phyloP scores from a whole-genome alignment of 2,113 vertebrate species.

The Furnarius figulus region DNA sequence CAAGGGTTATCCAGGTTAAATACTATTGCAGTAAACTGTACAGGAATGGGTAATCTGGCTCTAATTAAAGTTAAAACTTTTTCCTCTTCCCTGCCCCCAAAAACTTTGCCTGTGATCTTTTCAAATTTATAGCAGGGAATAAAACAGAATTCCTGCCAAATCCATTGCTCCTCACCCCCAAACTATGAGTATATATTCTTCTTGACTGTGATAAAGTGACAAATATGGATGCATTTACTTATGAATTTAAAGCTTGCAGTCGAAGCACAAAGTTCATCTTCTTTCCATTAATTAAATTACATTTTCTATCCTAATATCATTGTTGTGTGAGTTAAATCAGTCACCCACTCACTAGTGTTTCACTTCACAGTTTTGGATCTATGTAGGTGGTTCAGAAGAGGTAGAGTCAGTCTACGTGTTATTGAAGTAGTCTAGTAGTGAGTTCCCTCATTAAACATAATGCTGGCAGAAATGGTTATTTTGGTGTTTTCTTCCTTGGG shows the following conservation, averaged over 20 bases:
- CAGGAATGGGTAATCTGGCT: constrained; percentile 26
- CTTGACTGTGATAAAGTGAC: background rate
- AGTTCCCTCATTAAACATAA: background rate
- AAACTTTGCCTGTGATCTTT: constrained; percentile 39
- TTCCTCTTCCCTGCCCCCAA: background rate
- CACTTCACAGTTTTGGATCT: background rate
- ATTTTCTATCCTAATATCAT: background rate
- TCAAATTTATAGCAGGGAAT: constrained; percentile 25
- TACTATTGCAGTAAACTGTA: constrained; percentile 34
- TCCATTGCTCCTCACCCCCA: background rate
- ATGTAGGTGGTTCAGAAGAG: background rate
- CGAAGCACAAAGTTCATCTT: background rate
- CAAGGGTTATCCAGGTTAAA: constrained; percentile 53
- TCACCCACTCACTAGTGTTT: background rate
- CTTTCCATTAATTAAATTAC: background rate
- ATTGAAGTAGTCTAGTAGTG: background rate
- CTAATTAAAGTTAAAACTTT: constrained; percentile 55
- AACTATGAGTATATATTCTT: background rate
- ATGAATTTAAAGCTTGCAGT: background rate
- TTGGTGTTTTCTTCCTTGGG: background rate
- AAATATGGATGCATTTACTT: background rate
- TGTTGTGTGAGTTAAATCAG: background rate
- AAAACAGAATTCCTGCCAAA: background rate
- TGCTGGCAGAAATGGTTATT: background rate
- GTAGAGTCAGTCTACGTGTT: background rate